Evolutionary conservation across 2,888 invertebrate genomes (phyloP).

Genomic region (Flexamia atlantica): DNA sequence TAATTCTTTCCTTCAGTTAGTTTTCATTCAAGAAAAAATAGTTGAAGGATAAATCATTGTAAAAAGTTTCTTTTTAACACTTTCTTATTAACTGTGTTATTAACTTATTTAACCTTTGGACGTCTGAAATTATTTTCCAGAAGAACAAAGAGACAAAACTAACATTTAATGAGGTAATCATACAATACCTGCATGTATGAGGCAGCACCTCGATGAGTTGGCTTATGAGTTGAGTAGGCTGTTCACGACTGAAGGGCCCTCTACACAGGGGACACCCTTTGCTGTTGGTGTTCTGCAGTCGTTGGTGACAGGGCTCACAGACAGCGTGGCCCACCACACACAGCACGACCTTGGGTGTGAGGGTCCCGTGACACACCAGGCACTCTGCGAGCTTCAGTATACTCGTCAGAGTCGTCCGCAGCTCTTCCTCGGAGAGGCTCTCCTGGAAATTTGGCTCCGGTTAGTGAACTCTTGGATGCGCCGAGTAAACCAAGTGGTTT

Average conservation of each 20-base stretch:
- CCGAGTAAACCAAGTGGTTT: too few species aligned
- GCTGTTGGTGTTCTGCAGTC: background rate
- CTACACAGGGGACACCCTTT: background rate
- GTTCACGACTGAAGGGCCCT: background rate
- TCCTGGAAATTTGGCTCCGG: background rate
- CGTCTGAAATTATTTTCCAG: too few species aligned
- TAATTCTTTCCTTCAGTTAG: too few species aligned
- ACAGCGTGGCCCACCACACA: background rate
- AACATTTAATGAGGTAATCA: too few species aligned
- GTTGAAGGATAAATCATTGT: too few species aligned
- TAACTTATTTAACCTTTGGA: too few species aligned
- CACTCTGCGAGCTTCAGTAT: background rate
- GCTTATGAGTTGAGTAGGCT: background rate
- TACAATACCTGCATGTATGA: conserved; percentile 18
- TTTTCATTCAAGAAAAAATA: too few species aligned
- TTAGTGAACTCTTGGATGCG: too few species aligned
- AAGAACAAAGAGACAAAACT: too few species aligned
- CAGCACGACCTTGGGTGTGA: background rate
- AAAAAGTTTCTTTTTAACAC: too few species aligned
- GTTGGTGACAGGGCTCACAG: background rate
- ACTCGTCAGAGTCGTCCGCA: background rate
- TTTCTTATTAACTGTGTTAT: too few species aligned
- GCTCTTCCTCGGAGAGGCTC: background rate
- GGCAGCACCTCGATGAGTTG: conserved; percentile 17
- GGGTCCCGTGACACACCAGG: background rate